Conservation (phyloP, 64 coral and sea anemone species). For the Platygyra sinensis region DNA sequence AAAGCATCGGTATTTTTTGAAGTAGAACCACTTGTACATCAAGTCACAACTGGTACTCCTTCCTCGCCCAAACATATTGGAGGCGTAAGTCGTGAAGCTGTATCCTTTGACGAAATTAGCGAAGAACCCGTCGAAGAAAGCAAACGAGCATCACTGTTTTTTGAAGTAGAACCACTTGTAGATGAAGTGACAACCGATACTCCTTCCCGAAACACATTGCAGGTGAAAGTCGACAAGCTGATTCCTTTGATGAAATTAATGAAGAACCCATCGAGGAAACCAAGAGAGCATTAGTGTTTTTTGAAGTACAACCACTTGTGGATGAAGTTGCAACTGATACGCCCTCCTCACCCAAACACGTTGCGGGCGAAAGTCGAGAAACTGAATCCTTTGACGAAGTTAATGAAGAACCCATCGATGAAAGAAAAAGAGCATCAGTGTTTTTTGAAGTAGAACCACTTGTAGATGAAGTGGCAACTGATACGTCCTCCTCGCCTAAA, state of each 20-base stretch:
- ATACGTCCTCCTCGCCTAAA: not conserved
- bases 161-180: not conserved
- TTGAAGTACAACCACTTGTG: not conserved
- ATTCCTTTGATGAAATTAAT: not conserved
- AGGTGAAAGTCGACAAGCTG: not conserved
- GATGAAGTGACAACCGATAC: not conserved
- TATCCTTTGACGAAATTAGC: not conserved
- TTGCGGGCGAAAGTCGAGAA: not conserved
- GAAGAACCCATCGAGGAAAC: not conserved
- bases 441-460: not conserved
- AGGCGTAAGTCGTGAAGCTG: not conserved
- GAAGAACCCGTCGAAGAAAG: conserved; percentile 26
- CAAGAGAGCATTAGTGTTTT: not conserved
- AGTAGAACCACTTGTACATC: not conserved
- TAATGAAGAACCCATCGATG: conserved; percentile 4
- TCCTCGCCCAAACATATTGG: not conserved
- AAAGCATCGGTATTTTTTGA: not conserved
- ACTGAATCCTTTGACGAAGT: not conserved
- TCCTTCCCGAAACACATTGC: not conserved
- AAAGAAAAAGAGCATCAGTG: not conserved
- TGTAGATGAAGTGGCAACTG: not conserved
- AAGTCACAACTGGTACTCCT: not conserved
- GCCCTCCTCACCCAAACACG: not conserved
- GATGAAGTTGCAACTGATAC: not conserved
- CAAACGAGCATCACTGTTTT: not conserved